Conservation (phyloP, 2,888 invertebrate genomes). For the Taphrorychus bicolor region DNA sequence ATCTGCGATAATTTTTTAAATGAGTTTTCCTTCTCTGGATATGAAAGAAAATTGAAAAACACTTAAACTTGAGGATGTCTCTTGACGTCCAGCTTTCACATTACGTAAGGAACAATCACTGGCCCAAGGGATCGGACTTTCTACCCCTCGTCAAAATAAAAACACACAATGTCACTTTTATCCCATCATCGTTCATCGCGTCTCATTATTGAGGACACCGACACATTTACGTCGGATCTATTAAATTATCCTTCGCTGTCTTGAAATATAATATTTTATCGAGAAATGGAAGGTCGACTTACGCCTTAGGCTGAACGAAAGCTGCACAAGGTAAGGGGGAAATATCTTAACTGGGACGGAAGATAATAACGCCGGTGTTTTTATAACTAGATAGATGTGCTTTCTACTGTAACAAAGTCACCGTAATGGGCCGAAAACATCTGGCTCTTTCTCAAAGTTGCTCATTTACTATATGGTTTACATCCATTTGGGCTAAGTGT, state of each 20-base stretch:
- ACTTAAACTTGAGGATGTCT: no score
- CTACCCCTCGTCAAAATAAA: not conserved
- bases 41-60: no score
- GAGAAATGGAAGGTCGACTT: not conserved
- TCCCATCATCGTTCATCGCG: slow-evolving; percentile 6
- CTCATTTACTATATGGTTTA: no score
- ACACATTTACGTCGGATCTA: slow-evolving; percentile 7
- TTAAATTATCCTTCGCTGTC: slow-evolving; percentile 4
- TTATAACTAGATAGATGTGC: not conserved
- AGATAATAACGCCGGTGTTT: not conserved
- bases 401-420: not conserved
- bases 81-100: no score
- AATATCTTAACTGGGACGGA: not conserved
- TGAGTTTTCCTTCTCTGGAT: no score
- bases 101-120: no score
- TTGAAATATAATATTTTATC: slow-evolving; percentile 8
- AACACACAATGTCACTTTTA: slow-evolving; percentile 6
- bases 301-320: not conserved
- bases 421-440: not conserved
- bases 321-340: not conserved
- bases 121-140: not conserved
- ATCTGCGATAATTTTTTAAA: no score
- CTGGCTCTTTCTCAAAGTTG: no score
- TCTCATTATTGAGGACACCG: slow-evolving; percentile 7
- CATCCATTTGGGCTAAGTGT: not conserved